phyloP scores from a whole-genome alignment of 2,113 vertebrate genomes.

The Ptilonorhynchus violaceus region DNA sequence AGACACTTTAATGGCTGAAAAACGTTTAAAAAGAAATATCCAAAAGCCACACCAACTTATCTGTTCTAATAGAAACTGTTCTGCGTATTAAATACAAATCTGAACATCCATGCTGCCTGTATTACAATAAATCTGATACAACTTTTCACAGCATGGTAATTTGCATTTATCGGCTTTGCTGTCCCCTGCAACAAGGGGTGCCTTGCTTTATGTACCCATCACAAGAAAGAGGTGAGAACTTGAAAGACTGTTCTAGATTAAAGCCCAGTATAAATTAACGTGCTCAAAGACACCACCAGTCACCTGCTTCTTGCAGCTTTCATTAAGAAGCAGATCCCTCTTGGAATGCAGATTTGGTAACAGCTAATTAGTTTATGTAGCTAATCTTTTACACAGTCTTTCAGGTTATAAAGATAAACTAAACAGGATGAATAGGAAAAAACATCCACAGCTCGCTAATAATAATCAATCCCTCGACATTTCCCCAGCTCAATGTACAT shows the following conservation, averaged over 20 bases:
- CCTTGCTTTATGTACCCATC: not conserved
- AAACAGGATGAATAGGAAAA: not conserved
- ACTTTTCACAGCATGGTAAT: not conserved
- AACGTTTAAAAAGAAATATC: not conserved
- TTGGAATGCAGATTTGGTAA: not conserved
- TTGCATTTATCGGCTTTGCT: not conserved
- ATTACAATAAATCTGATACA: not conserved
- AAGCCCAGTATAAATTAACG: not conserved
- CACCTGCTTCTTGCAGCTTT: conserved; percentile 8
- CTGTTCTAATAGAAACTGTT: not conserved
- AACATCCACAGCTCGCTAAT: not conserved
- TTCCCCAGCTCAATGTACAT: not conserved
- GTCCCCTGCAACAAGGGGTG: not conserved
- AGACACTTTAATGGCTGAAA: not conserved
- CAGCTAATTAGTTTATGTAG: conserved; percentile 1
- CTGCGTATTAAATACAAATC: not conserved
- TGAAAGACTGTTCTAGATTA: not conserved
- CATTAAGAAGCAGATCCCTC: not conserved
- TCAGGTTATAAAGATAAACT: conserved; percentile 11
- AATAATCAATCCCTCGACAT: not conserved
- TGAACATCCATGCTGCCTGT: not conserved
- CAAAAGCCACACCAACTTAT: not conserved
- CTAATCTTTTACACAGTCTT: not conserved
- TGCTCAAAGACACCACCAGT: not conserved
- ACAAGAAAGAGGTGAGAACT: not conserved